Base-by-base conservation (phyloP, 2,888 invertebrate species). In the Aplocera efformata region DNA sequence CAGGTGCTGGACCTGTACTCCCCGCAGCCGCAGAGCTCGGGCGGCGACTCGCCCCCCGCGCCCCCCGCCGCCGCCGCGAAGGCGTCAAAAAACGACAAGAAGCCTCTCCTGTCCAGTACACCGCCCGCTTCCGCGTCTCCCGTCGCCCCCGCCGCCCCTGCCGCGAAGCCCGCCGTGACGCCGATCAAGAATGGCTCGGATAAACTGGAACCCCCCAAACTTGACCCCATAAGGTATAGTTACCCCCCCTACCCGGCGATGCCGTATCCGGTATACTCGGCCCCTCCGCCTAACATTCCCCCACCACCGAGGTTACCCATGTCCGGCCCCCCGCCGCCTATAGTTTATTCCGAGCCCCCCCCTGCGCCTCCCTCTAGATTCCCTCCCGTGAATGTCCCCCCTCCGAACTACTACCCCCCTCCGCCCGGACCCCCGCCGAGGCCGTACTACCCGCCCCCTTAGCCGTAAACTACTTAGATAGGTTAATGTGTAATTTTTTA, bases 1-100 rank as follows among this genome's bases (percentile, higher is more conserved):
- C 67, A 93, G 86, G 92, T 93, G 7, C 78, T 98, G 50, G 98
- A 98, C 79, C 85, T 98, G 43, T 98, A 98, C 80, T 95, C 96
- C 0, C 92, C 94, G 58, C 90, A 94, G 49, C 89, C 90, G 33
- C 89, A 92, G 53, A 79, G 85, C 0, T 80, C 90, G 6, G 90
- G 91, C 7, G 90, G 90, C 0, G 93, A 93, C 39, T 91, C 94
- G 52, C 94, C 94, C 1, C 94, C 93, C n/a, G n/a, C n/a, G n/a
- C 1, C 76, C 90, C 21, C 72, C 88, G 13, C n/a, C 25, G 82
- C 90, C 11, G 66, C 88, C 0, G 48, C 63, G 1, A 83, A 83
- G 67, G 60, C 71, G 51, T 77, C 89, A 71, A 91, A 91, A 81
- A 90, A 90, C 67, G 90, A 90, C 58, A 90, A 90, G 63, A 81